Evolutionary conservation across 1,140 invertebrate genomes (phyloP), one percentile per base, ranked within the genome.

Genomic region (Amphibalanus amphitrite): DNA sequence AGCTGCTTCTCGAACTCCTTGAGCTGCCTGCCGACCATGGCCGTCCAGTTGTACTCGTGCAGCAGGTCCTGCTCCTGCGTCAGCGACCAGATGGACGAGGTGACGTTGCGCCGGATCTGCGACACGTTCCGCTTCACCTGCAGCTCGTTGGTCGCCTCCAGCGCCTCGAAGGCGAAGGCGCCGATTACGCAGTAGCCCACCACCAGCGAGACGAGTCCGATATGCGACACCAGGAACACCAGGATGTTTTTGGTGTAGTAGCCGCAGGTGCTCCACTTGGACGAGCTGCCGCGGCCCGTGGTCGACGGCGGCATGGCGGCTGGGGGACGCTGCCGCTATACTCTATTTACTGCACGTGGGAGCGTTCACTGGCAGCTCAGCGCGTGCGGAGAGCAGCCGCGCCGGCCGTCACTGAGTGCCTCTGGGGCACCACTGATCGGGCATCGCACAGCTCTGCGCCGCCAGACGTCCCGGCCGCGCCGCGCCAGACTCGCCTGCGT

Each of bases 151-250:
- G 85, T 82, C 0, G 84, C 82, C 78, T 95, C 92, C 69, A 95
- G 81, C 1, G 75, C 81, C 78, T 89, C 86, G 81, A 95, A 95
- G 26, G 90, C 88, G 76, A 90, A 88, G 15, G 91, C 92, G 15
- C 92, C 92, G 65, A 92, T 84, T 73, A 93, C 85, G 80, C 92
- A 93, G 79, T 95, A 95, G 30, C 89, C 87, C 69, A 94, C 90
- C 69, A 95, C 90, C 76, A 92, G 82, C 38, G 90, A 89, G 73
- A 94, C 86, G 70, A 95, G 85, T 74, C 90, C 88, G 74, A 93
- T 88, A 82, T 95, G 92, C 0, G 90, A 92, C 76, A 94, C 90
- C 67, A 94, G 83, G 82, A 91, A 91, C 65, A 74, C 74, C 65
- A 76, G 29, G 68, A 76, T 76, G 65, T 72, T 76, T 38, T 76